Percentiles rank a stretch among this genome's conserved stretches.
Evolutionary conservation across 2,113 vertebrate genomes (phyloP).

Genomic region (Corythoichthys intestinalis): DNA sequence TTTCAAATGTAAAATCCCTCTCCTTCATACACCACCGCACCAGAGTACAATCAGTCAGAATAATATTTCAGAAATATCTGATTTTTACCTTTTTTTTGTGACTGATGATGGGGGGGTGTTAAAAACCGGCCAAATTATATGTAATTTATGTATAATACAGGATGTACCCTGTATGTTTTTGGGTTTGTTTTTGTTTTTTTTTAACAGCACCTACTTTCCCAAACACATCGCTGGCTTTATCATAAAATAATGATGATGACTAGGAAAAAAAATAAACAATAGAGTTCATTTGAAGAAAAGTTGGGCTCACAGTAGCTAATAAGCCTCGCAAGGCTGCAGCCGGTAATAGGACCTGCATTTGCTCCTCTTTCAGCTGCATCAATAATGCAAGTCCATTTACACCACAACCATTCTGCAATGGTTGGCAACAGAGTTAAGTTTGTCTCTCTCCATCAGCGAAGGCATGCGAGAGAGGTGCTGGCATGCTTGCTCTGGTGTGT

Average conservation of each 20-base stretch:
- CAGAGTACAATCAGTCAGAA: too few relatives aligned
- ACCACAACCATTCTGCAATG: conserved; percentile 35
- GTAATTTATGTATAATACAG: too few relatives aligned
- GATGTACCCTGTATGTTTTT: background rate
- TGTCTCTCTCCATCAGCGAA: conserved; percentile 37
- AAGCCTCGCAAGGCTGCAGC: conserved; percentile 17
- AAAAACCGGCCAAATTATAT: too few relatives aligned
- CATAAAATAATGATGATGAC: conserved; percentile 4
- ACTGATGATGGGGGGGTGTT: too few relatives aligned
- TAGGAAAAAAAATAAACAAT: conserved; percentile 6
- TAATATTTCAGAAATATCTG: too few relatives aligned
- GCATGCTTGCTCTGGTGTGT: conserved; percentile 7
- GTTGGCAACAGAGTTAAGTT: conserved; percentile 20
- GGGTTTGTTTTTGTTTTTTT: background rate
- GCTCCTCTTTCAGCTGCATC: conserved; percentile 49
- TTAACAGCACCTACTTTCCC: conserved; percentile 4
- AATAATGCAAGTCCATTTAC: conserved; percentile 62
- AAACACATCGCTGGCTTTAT: background rate
- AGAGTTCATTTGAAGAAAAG: conserved; percentile 25
- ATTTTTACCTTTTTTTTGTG: too few relatives aligned
- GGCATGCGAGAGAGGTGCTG: conserved; percentile 19
- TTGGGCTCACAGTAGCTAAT: conserved; percentile 19
- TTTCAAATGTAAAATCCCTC: too few relatives aligned
- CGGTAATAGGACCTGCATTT: conserved; percentile 46
- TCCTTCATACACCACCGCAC: too few relatives aligned